Conservation (phyloP, 2,888 invertebrate species). For the Ceratothoa steindachneri region DNA sequence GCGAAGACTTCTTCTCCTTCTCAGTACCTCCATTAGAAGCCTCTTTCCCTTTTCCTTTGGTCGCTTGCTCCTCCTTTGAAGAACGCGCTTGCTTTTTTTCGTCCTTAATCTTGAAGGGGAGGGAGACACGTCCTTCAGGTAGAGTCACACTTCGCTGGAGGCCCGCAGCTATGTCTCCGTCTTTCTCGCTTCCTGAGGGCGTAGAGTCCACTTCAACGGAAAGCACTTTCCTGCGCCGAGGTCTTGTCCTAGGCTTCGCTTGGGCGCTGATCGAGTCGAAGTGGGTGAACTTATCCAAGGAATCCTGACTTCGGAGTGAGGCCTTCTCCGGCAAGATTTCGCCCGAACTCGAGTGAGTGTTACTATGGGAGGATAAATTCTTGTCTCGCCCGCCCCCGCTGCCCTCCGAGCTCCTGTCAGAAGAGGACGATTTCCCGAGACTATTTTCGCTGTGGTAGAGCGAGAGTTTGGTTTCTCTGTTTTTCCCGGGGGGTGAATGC, state of each 20-base stretch:
- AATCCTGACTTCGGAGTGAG: slow-evolving; percentile 34
- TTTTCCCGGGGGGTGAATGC: not conserved
- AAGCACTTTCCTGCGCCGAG: slow-evolving; percentile 26
- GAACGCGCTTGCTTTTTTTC: no score
- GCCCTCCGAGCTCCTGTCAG: not conserved
- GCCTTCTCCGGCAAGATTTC: slow-evolving; percentile 24
- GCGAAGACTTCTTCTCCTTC: slow-evolving; percentile 39
- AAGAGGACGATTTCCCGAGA: not conserved
- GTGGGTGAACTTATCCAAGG: slow-evolving; percentile 41
- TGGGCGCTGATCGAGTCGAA: slow-evolving; percentile 40
- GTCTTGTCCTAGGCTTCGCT: slow-evolving; percentile 19
- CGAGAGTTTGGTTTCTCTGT: not conserved
- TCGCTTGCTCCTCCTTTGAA: slow-evolving; percentile 29
- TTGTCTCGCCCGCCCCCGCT: not conserved
- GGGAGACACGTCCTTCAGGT: slow-evolving; percentile 18
- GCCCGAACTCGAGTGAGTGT: slow-evolving; percentile 13
- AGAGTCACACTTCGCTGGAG: slow-evolving; percentile 38
- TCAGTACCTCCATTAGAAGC: slow-evolving; percentile 10
- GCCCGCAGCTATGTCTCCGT: no score
- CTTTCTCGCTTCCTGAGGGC: slow-evolving; percentile 4
- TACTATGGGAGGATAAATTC: slow-evolving; percentile 2
- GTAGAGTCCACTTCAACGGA: slow-evolving; percentile 35
- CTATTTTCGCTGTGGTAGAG: not conserved
- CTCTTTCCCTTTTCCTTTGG: slow-evolving; percentile 35
- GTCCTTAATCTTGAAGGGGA: slow-evolving; percentile 15